phyloP scores from a whole-genome alignment of 2,113 vertebrate species.

The Macroglossus sobrinus region DNA sequence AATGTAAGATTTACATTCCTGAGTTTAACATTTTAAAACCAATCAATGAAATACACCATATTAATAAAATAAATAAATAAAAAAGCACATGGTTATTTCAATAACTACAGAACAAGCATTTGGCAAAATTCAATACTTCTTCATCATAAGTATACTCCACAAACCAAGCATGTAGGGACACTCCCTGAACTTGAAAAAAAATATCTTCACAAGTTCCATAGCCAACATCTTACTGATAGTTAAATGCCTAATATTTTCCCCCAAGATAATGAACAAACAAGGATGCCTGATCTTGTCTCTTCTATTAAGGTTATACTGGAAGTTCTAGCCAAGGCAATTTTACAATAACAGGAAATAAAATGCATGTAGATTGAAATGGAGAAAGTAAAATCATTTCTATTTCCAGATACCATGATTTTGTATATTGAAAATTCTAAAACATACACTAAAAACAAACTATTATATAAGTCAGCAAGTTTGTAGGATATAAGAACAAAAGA shows the following conservation, averaged over 20 bases:
- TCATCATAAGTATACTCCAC: not conserved
- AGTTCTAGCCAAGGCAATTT: not conserved
- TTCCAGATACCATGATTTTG: not conserved
- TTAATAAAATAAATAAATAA: not conserved
- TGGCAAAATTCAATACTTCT: not conserved
- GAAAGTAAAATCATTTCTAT: not conserved
- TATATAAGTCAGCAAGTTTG: not conserved
- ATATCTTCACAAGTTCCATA: not conserved
- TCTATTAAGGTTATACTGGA: not conserved
- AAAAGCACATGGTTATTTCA: not conserved
- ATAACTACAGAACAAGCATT: not conserved
- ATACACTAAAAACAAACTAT: not conserved
- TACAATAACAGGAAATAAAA: not conserved
- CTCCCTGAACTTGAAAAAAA: not conserved
- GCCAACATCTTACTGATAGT: not conserved
- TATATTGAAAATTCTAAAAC: not conserved
- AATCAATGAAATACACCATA: not conserved
- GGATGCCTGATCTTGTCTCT: not conserved
- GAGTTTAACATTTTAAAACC: not conserved
- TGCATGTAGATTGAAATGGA: not conserved
- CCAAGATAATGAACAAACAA: not conserved
- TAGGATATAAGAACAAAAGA: not conserved
- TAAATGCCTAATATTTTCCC: not conserved
- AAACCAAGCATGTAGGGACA: not conserved
- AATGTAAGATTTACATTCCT: too few species aligned